A percentile compares a stretch with the other conserved stretches of the same genome.
These are phyloP conservation scores for Ceramica pisi DNA, from an alignment of 2,888 invertebrate genomes.

Conservation along the genomic window DNA sequence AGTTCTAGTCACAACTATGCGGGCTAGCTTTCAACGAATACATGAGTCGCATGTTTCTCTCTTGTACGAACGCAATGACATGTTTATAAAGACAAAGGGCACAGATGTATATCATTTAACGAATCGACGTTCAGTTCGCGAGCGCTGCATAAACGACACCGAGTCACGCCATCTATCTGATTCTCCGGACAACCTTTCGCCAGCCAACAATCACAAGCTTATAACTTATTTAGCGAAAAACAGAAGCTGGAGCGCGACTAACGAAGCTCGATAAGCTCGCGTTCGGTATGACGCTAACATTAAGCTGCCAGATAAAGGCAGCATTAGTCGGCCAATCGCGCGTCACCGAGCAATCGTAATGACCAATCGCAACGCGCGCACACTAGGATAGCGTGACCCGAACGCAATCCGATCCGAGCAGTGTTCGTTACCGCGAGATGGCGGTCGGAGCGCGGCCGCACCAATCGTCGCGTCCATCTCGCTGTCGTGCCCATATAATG, in stretches of 20 bases:
- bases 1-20: slow-evolving; percentile 80
- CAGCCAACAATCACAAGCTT: slow-evolving; percentile 85
- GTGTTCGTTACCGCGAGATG: slow-evolving; percentile 90
- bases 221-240: slow-evolving; percentile 90
- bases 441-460: slow-evolving; percentile 85
- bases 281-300: slow-evolving; percentile 86
- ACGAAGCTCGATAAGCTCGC: slow-evolving; percentile 86
- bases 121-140: slow-evolving; percentile 88
- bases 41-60: slow-evolving; percentile 80
- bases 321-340: slow-evolving; percentile 86
- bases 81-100: slow-evolving; percentile 90
- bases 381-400: slow-evolving; percentile 90
- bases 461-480: slow-evolving; percentile 90
- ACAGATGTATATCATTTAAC: slow-evolving; percentile 89
- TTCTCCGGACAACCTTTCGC: slow-evolving; percentile 84
- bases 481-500: slow-evolving; percentile 91
- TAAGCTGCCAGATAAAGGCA: slow-evolving; percentile 83
- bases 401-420: slow-evolving; percentile 88
- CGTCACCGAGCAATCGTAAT: slow-evolving; percentile 85
- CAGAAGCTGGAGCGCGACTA: slow-evolving; percentile 87
- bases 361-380: slow-evolving; percentile 85
- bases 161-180: slow-evolving; percentile 90
- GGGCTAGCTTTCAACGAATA: slow-evolving; percentile 80
- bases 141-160: slow-evolving; percentile 87
- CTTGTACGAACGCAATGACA: slow-evolving; percentile 84